A percentile compares a stretch with the other conserved stretches of the same genome.
Conservation (phyloP, 2,888 invertebrate species). For the Watsonalla binaria region DNA sequence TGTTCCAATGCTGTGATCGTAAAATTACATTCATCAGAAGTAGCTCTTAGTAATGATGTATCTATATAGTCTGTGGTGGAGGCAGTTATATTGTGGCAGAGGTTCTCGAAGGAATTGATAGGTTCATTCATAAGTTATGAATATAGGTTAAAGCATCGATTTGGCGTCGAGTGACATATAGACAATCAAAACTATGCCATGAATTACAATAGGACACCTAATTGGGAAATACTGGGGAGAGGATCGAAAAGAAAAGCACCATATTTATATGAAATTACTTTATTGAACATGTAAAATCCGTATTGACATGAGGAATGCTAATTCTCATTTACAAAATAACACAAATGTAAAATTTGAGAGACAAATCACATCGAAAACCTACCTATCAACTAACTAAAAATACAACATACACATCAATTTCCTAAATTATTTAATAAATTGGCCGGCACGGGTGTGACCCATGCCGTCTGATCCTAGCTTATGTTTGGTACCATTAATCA, state of each 20-base stretch:
- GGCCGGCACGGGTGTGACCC: constrained; percentile 37
- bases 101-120: too few relatives aligned
- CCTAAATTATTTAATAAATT: constrained; percentile 57
- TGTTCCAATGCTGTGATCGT: too few relatives aligned
- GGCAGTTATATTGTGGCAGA: too few relatives aligned
- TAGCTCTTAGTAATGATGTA: too few relatives aligned
- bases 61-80: too few relatives aligned
- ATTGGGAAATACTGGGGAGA: too few relatives aligned
- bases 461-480: constrained; percentile 54
- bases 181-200: too few relatives aligned
- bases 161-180: too few relatives aligned
- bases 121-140: too few relatives aligned
- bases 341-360: constrained; percentile 78
- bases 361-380: constrained; percentile 78
- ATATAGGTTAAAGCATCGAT: too few relatives aligned
- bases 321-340: constrained; percentile 79
- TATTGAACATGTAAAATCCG: constrained; percentile 80
- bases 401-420: constrained; percentile 77
- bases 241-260: constrained; percentile 44
- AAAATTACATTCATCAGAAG: too few relatives aligned
- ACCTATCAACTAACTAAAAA: constrained; percentile 78
- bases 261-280: constrained; percentile 77
- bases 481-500: constrained; percentile 73
- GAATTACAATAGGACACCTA: too few relatives aligned
- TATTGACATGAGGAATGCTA: constrained; percentile 80